phyloP scores from a whole-genome alignment of 2,888 invertebrate species.

The Vesta saturnalis region DNA sequence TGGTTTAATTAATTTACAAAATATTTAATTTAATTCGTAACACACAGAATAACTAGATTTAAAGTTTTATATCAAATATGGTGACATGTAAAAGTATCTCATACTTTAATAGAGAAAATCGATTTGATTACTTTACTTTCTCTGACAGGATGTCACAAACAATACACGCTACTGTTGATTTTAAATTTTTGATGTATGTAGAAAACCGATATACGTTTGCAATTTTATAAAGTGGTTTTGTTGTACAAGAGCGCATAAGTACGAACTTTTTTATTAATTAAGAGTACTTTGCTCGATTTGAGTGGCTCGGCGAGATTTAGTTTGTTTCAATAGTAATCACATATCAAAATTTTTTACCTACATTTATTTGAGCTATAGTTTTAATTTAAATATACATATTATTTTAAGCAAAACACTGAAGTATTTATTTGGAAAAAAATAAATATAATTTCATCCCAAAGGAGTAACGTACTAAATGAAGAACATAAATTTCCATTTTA shows the following conservation, averaged over 20 bases:
- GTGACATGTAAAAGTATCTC: constrained; percentile 36
- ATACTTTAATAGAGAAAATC: constrained; percentile 46
- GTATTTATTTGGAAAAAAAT: not conserved
- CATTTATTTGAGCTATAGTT: no score
- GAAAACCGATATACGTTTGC: not conserved
- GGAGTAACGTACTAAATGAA: constrained; percentile 27
- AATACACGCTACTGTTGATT: not conserved
- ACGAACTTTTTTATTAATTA: not conserved
- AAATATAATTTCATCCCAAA: constrained; percentile 15
- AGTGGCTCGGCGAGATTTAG: no score
- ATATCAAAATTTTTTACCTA: not conserved
- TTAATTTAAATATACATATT: not conserved
- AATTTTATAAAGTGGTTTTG: not conserved
- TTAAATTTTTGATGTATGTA: not conserved
- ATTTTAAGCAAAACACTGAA: constrained; percentile 5
- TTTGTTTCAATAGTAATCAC: not conserved
- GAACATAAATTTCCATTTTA: constrained; percentile 32
- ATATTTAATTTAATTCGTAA: not conserved
- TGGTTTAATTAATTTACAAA: not conserved
- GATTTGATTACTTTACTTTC: constrained; percentile 43
- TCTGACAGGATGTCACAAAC: constrained; percentile 26
- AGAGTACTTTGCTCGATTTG: no score
- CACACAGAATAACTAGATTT: not conserved
- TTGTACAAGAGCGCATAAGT: no score
- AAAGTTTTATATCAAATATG: not conserved